Conservation (phyloP, 2,113 vertebrate species). For the Gallinago undulata region DNA sequence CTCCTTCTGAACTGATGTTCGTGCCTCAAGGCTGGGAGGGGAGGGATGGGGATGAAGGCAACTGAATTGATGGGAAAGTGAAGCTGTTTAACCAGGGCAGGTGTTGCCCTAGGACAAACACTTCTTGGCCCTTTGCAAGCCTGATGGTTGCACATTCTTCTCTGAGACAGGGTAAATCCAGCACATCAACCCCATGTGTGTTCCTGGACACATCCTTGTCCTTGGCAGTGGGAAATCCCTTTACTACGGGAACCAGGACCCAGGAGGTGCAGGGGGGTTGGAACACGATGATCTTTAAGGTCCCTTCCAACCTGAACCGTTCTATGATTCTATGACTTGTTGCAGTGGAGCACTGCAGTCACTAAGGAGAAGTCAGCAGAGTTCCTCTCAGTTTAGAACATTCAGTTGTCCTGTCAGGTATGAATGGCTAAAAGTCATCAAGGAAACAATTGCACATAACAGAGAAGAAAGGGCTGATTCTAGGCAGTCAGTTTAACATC, state of each 20-base stretch:
- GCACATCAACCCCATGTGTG: fast-evolving
- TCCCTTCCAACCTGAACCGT: too few species aligned
- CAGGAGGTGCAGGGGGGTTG: not conserved
- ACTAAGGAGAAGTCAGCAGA: not conserved
- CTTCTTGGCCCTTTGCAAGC: not conserved
- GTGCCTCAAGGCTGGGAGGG: not conserved
- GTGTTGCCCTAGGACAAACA: not conserved
- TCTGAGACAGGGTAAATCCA: not conserved
- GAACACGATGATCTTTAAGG: too few species aligned
- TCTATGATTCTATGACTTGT: too few species aligned
- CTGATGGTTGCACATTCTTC: not conserved
- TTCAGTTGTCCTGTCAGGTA: not conserved
- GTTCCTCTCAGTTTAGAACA: not conserved
- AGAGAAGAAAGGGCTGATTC: not conserved
- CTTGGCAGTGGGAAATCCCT: not conserved
- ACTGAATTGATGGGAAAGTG: not conserved
- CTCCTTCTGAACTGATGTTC: not conserved
- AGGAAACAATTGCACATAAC: not conserved
- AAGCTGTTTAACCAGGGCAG: not conserved
- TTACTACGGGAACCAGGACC: fast-evolving
- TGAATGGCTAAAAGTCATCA: not conserved
- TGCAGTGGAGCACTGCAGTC: not conserved
- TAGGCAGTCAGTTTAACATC: not conserved
- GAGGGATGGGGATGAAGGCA: not conserved
- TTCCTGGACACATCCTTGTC: not conserved